Percentiles rank a stretch among this genome's conserved stretches.
These are phyloP conservation scores for Scomber japonicus DNA, from an alignment of 2,113 vertebrate genomes.

Conservation along the genomic window DNA sequence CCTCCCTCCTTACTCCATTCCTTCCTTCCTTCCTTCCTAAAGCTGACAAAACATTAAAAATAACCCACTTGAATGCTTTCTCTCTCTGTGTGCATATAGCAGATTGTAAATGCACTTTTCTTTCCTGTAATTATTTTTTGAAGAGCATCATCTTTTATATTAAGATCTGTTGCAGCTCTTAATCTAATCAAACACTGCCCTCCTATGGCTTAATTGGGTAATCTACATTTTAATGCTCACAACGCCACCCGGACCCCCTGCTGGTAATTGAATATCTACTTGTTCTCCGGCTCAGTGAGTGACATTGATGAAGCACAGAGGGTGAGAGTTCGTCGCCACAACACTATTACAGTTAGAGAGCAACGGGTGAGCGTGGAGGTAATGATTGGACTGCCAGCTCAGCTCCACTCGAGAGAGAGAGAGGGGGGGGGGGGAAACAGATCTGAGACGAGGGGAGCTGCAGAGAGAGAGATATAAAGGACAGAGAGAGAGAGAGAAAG, in stretches of 20 bases:
- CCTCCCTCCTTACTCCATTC: no score
- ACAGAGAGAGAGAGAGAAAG: neutral
- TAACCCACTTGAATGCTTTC: neutral
- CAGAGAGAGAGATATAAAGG: neutral
- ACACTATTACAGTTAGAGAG: slow-evolving; percentile 25
- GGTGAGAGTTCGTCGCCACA: slow-evolving; percentile 28
- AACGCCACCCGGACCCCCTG: slow-evolving; percentile 26
- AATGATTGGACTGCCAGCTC: slow-evolving; percentile 28
- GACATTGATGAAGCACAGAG: slow-evolving; percentile 61
- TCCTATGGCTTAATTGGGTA: slow-evolving; percentile 72
- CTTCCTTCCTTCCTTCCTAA: no score
- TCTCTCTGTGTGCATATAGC: slow-evolving; percentile 4
- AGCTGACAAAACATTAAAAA: slow-evolving; percentile 30
- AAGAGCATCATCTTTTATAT: slow-evolving; percentile 26
- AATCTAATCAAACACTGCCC: slow-evolving; percentile 81
- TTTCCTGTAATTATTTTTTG: slow-evolving; percentile 5
- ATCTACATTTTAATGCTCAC: slow-evolving; percentile 55
- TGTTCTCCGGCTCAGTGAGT: slow-evolving; percentile 42
- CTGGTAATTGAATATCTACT: slow-evolving; percentile 61
- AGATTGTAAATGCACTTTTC: slow-evolving; percentile 20
- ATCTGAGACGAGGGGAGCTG: neutral
- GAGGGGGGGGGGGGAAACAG: neutral
- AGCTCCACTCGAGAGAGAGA: neutral
- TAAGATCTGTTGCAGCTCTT: slow-evolving; percentile 8
- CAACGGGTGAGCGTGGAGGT: neutral